Evolutionary conservation across 64 coral and sea anemone genomes (phyloP).

Genomic region (Porites lutea): DNA sequence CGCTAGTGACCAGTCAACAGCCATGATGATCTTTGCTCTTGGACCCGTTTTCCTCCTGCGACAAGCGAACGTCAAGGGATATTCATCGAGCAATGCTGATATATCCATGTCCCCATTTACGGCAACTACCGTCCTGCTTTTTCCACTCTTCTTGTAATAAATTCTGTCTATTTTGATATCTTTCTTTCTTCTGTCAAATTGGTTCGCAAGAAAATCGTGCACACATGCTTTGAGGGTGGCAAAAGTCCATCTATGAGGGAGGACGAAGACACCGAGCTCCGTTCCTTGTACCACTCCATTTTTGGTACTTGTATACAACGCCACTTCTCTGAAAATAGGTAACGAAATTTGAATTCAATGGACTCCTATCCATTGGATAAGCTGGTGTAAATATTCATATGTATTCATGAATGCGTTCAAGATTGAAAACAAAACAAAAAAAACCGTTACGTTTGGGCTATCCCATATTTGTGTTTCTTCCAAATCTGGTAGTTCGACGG

Average conservation of each 20-base stretch:
- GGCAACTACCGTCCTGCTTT: slow-evolving; percentile 9
- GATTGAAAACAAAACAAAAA: too few relatives aligned
- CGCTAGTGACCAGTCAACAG: neutral
- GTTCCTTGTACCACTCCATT: slow-evolving; percentile 22
- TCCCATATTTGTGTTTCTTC: too few relatives aligned
- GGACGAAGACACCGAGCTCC: slow-evolving; percentile 17
- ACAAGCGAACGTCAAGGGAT: neutral
- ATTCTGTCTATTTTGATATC: slow-evolving; percentile 15
- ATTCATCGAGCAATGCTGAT: slow-evolving; percentile 4
- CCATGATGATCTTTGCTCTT: neutral
- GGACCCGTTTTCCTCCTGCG: neutral
- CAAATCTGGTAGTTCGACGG: too few relatives aligned
- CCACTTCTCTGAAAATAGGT: too few relatives aligned
- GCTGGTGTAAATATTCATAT: too few relatives aligned
- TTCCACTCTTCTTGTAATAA: slow-evolving; percentile 20
- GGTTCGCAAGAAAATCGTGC: neutral
- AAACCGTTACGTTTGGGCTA: too few relatives aligned
- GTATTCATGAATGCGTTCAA: too few relatives aligned
- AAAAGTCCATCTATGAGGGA: slow-evolving; percentile 36
- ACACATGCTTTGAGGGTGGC: too few relatives aligned
- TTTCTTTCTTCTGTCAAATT: neutral
- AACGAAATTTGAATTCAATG: too few relatives aligned
- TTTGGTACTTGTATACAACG: slow-evolving; percentile 32
- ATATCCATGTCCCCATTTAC: neutral
- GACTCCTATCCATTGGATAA: too few relatives aligned